Conservation (phyloP, 2,113 vertebrate genomes). For the Heloderma charlesbogerti region DNA sequence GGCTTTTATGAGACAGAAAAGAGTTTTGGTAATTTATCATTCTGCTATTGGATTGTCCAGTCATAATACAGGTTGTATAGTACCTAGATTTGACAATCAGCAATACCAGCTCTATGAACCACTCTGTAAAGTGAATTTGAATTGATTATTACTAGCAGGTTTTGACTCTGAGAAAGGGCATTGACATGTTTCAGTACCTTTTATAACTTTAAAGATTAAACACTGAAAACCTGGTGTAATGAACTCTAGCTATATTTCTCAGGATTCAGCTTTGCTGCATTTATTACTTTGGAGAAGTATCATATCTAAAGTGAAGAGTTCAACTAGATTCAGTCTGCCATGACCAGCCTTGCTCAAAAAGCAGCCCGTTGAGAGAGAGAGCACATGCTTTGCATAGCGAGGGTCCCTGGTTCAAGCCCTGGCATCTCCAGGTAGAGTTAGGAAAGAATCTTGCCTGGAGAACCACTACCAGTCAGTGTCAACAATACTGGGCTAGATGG, state of each 20-base stretch:
- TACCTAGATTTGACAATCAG: background rate
- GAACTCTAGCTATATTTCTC: background rate
- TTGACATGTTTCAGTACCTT: background rate
- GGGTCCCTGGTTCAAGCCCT: too few relatives aligned
- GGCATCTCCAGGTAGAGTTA: too few relatives aligned
- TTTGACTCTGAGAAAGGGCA: background rate
- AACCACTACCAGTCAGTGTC: too few relatives aligned
- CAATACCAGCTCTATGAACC: background rate
- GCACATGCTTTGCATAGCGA: too few relatives aligned
- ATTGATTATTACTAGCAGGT: background rate
- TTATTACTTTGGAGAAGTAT: background rate
- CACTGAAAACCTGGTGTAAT: background rate
- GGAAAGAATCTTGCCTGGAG: too few relatives aligned
- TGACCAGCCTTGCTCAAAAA: background rate
- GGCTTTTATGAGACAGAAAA: background rate
- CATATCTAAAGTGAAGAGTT: background rate
- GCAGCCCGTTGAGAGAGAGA: background rate
- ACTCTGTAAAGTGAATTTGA: background rate
- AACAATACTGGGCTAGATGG: too few relatives aligned
- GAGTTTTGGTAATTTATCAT: slow-evolving; percentile 1
- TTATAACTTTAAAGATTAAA: background rate
- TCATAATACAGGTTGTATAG: background rate
- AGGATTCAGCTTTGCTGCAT: background rate
- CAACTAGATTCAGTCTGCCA: background rate
- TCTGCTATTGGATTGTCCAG: slow-evolving; percentile 17